A percentile compares a stretch with the other conserved stretches of the same genome.
These are phyloP conservation scores for Hippolais icterina DNA, from an alignment of 2,113 vertebrate genomes.

Conservation along the genomic window DNA sequence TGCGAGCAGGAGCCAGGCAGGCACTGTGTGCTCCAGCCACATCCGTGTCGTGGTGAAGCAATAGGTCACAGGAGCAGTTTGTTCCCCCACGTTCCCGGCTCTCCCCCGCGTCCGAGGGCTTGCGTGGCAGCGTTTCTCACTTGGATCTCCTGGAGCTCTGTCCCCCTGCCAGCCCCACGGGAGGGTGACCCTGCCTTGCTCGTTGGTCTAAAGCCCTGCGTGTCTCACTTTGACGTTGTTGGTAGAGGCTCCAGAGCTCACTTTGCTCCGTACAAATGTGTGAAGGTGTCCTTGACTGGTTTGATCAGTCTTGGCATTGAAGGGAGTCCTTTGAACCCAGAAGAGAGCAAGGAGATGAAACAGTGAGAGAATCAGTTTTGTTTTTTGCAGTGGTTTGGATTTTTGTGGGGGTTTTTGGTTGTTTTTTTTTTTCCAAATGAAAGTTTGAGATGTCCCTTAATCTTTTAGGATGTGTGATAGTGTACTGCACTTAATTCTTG, in stretches of 20 bases:
- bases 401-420: no score
- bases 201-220: accelerated
- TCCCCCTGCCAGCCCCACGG: neutral
- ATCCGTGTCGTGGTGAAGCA: neutral
- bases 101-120: neutral
- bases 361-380: neutral
- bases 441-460: neutral
- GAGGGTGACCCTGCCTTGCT: neutral
- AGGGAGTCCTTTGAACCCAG: accelerated
- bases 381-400: neutral
- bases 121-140: neutral
- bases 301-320: neutral
- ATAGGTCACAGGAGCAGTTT: slow-evolving; percentile 5
- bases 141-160: neutral
- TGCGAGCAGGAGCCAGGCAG: slow-evolving; percentile 36
- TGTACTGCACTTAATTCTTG: neutral
- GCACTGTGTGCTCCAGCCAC: neutral
- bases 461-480: neutral
- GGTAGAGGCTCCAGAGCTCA: neutral
- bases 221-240: neutral
- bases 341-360: neutral
- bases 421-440: neutral
- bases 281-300: neutral
- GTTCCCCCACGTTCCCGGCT: neutral
- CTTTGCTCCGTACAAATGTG: neutral